Percentiles rank a stretch among this genome's conserved stretches.
Conservation (phyloP, 2,797 vertebrate species). For the Diplodus sargus region DNA sequence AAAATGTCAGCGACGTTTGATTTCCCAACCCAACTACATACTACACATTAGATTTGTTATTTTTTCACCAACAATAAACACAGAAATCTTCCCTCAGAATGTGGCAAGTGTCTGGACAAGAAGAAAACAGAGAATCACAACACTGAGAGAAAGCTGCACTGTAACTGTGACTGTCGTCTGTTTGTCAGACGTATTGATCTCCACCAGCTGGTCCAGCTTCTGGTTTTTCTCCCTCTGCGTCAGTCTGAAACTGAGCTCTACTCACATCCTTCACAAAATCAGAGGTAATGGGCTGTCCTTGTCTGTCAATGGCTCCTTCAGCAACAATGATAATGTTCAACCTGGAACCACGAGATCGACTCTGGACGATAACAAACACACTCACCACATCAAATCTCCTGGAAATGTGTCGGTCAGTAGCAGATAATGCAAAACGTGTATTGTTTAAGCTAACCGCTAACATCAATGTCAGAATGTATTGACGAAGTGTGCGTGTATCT, state of each 20-base stretch:
- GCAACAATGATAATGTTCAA: slow-evolving; percentile 96
- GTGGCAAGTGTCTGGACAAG: slow-evolving; percentile 18
- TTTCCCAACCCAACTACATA: background rate
- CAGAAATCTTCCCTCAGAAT: slow-evolving; percentile 3
- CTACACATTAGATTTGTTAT: background rate
- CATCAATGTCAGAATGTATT: no score
- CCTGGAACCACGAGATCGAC: slow-evolving; percentile 88
- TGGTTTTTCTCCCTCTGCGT: slow-evolving; percentile 57
- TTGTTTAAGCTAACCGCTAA: background rate
- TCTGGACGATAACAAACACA: slow-evolving; percentile 81
- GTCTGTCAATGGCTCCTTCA: slow-evolving; percentile 90
- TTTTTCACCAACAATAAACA: background rate
- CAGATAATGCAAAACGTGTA: background rate
- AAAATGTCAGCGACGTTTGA: background rate
- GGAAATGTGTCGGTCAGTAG: background rate
- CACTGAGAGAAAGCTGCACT: background rate
- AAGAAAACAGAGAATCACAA: background rate
- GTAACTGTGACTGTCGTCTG: background rate
- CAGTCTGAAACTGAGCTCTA: slow-evolving; percentile 58
- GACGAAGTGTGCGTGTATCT: no score
- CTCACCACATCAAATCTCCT: slow-evolving; percentile 18
- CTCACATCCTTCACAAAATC: slow-evolving; percentile 89
- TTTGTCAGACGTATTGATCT: background rate
- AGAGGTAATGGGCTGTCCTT: slow-evolving; percentile 88
- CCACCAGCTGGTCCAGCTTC: slow-evolving; percentile 61